phyloP scores from a whole-genome alignment of 2,797 vertebrate genomes.

The Mormyrops attenuatus region DNA sequence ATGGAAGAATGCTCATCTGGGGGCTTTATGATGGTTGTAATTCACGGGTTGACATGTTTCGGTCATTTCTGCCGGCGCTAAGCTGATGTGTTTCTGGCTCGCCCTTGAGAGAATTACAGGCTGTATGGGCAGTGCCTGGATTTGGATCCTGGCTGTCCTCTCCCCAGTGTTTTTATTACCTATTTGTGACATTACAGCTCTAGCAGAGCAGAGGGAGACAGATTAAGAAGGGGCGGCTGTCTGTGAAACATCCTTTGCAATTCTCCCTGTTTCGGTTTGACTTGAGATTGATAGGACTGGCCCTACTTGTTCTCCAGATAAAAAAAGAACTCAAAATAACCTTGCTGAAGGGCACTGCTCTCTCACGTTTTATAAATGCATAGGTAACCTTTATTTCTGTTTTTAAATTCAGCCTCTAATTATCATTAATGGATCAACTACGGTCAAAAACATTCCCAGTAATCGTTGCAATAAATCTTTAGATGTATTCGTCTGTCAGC shows the following conservation, averaged over 20 bases:
- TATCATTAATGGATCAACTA: not conserved
- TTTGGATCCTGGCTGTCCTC: slow-evolving; percentile 50
- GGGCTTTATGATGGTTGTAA: not conserved
- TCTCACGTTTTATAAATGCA: slow-evolving; percentile 4
- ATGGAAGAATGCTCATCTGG: not conserved
- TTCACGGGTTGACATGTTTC: slow-evolving; percentile 42
- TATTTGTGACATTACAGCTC: slow-evolving; percentile 50
- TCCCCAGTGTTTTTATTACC: slow-evolving; percentile 57
- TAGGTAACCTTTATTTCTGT: not conserved
- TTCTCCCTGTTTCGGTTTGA: not conserved
- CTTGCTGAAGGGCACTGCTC: not conserved
- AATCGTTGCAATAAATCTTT: not conserved
- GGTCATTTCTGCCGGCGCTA: slow-evolving; percentile 35
- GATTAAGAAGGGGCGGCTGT: not conserved
- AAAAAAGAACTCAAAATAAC: not conserved
- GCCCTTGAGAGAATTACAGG: slow-evolving; percentile 46
- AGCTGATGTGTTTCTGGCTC: slow-evolving; percentile 48
- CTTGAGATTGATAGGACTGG: not conserved
- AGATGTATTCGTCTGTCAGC: not conserved
- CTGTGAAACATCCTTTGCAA: not conserved
- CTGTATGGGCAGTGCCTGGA: slow-evolving; percentile 30
- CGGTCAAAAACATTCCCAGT: not conserved
- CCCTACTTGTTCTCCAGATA: not conserved
- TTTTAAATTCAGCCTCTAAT: slow-evolving; percentile 8
- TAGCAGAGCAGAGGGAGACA: slow-evolving; percentile 39